Conservation (phyloP, 2,888 invertebrate genomes). For the Chloroclystis v-ata region DNA sequence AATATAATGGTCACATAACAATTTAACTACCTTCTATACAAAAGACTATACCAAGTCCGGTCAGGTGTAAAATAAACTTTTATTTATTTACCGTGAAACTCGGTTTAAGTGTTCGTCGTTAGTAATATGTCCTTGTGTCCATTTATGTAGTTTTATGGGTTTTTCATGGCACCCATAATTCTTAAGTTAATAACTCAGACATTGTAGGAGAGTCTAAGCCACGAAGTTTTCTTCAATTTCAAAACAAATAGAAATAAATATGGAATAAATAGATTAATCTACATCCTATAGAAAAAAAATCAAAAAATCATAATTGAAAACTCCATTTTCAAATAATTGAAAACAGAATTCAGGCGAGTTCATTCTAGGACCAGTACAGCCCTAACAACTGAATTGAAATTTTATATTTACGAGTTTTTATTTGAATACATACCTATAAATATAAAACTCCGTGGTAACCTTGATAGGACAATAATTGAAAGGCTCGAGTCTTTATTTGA, state of each 20-base stretch:
- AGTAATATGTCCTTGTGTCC: slow-evolving; percentile 33
- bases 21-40: slow-evolving; percentile 14
- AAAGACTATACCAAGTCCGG: slow-evolving; percentile 6
- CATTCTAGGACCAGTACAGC: too few species aligned
- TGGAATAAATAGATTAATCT: too few species aligned
- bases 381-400: too few species aligned
- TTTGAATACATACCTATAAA: too few species aligned
- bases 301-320: too few species aligned
- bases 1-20: slow-evolving; percentile 9
- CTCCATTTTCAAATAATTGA: too few species aligned
- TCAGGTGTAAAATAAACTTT: slow-evolving; percentile 19
- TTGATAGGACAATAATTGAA: too few species aligned
- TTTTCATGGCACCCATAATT: slow-evolving; percentile 40
- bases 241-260: neutral
- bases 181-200: slow-evolving; percentile 38
- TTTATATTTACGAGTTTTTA: too few species aligned
- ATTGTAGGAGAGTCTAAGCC: slow-evolving; percentile 32
- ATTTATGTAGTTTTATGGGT: slow-evolving; percentile 29
- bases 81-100: slow-evolving; percentile 25
- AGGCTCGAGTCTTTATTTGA: too few species aligned
- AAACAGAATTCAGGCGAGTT: too few species aligned
- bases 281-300: too few species aligned
- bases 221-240: slow-evolving; percentile 26
- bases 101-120: slow-evolving; percentile 26
- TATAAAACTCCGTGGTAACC: too few species aligned